A percentile compares a stretch with the other conserved stretches of the same genome.
Conservation (phyloP, 2,113 vertebrate species). For the Ifrita kowaldi region DNA sequence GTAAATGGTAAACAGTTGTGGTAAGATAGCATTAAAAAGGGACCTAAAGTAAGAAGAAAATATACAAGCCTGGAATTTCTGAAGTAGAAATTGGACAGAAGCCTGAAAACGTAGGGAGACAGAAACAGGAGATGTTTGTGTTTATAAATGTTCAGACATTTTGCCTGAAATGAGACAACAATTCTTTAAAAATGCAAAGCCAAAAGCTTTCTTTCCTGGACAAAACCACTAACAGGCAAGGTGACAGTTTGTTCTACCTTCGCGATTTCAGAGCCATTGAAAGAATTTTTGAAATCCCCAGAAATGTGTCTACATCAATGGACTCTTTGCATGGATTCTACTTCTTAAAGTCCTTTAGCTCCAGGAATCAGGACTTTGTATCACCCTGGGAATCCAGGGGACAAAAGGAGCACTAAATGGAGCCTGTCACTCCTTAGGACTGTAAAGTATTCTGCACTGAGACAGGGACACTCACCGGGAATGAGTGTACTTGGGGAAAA, state of each 20-base stretch:
- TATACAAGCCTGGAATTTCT: conserved; percentile 57
- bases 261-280: background rate
- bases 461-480: background rate
- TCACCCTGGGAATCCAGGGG: background rate
- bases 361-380: background rate
- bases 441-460: background rate
- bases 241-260: background rate
- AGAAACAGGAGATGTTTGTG: conserved; percentile 8
- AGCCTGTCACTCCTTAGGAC: background rate
- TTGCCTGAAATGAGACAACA: background rate
- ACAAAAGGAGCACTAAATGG: background rate
- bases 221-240: background rate
- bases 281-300: background rate
- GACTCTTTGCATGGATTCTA: background rate
- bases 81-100: conserved; percentile 56
- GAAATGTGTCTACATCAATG: background rate
- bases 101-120: background rate
- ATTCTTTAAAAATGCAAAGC: background rate
- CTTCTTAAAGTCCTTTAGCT: background rate
- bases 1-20: background rate
- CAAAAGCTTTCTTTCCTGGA: background rate
- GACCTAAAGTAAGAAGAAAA: conserved; percentile 44
- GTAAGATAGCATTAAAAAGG: conserved; percentile 5
- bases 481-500: background rate
- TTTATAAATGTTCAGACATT: background rate